Evolutionary conservation across 2,113 vertebrate species (phyloP), one percentile per base, ranked within the genome.

Genomic region (Phoxinus phoxinus): DNA sequence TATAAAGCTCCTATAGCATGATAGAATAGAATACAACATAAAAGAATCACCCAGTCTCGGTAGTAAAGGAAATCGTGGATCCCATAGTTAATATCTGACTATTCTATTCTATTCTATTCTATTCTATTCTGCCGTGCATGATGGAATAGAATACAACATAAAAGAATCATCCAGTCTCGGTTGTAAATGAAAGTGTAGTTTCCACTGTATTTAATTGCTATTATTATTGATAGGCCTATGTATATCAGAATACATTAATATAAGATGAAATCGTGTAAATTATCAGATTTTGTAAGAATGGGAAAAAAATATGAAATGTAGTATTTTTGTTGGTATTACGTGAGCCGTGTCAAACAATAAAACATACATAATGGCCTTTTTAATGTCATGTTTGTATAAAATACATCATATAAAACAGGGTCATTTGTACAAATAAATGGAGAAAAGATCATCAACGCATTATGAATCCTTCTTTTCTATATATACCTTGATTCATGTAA

Each of bases 321-420:
- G 37, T 44, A 41, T 44, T 44, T 44, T 73, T 73, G 37, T 44
- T n/a, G 23, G 41, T 12, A 25, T n/a, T 61, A 12, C 6, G 23
- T 73, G 35, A n/a, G 37, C 11, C 1, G 21, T 23, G 8, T 25
- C 23, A 73, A 73, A 44, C 35, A 15, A 73, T 15, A 25, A 27
- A 73, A 73, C 41, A 46, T 46, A 25, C 23, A 73, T 9, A 51
- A 51, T 51, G n/a, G 13, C 3, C 17, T 30, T 56, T 56, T 77
- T 56, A 12, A 56, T 25, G 21, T 67, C 25, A 23, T 67, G 65
- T 56, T 72, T 71, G 32, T 83, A 83, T 83, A 83, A 67, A 81
- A 83, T 2, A 46, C 77, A 56, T 58, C 12, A 58, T 83, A 83
- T 41, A 83, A 72, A 83, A 83, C 81, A 58, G 11, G 15, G 37